These are phyloP conservation scores for Eutrigla gurnardus DNA, from an alignment of 2,797 vertebrate species.

Conservation along the genomic window DNA sequence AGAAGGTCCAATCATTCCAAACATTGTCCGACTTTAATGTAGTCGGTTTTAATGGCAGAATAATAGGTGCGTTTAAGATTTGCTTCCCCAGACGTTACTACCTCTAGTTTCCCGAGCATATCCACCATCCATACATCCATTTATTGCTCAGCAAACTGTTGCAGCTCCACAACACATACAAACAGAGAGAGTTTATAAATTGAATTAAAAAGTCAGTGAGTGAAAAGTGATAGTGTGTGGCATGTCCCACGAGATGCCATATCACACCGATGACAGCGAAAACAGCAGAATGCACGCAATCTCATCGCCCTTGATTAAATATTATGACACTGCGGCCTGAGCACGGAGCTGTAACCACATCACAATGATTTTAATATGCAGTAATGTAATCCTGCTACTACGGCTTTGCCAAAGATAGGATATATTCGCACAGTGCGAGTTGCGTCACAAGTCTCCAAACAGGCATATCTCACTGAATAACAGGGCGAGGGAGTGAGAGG, in stretches of 20 bases:
- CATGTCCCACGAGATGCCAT: background rate
- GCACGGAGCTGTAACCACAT: conserved; percentile 4
- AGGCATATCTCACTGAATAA: background rate
- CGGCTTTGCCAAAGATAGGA: background rate
- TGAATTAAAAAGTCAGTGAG: background rate
- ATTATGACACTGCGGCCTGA: conserved; percentile 1
- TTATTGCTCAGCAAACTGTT: conserved; percentile 5
- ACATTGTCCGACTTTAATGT: conserved; percentile 32
- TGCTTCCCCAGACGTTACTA: conserved; percentile 20
- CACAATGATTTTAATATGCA: background rate
- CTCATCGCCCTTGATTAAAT: conserved; percentile 1
- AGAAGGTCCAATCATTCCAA: conserved; percentile 48
- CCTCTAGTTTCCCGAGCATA: conserved; percentile 9
- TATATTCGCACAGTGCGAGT: background rate
- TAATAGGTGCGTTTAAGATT: conserved; percentile 52
- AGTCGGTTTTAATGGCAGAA: conserved; percentile 52
- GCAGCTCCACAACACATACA: background rate
- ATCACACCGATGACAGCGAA: background rate
- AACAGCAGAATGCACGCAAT: background rate
- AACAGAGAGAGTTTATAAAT: background rate
- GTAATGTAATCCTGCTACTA: background rate
- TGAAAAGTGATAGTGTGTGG: background rate
- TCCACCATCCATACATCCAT: conserved; percentile 16
- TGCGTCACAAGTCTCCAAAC: background rate
- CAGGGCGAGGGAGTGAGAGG: background rate